A percentile compares a stretch with the other conserved stretches of the same genome.
Conservation (phyloP, 2,888 invertebrate genomes). For the Leptura quadrifasciata region DNA sequence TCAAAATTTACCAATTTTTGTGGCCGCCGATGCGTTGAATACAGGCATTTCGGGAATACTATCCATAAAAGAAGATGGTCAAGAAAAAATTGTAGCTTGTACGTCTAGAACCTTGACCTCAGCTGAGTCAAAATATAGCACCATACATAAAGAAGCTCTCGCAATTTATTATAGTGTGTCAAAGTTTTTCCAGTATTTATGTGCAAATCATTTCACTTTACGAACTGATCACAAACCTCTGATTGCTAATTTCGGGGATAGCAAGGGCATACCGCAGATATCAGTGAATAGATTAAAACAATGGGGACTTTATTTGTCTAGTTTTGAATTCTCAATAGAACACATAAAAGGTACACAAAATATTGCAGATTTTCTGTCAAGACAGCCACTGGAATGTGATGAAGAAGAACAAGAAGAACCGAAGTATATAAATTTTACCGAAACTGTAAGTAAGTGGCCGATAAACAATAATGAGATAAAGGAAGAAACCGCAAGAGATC, state of each 20-base stretch:
- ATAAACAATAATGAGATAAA: too few species aligned
- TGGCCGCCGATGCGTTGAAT: conserved; percentile 37
- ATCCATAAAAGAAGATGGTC: conserved; percentile 18
- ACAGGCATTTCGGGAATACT: conserved; percentile 38
- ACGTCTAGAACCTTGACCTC: conserved; percentile 36
- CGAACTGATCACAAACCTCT: too few species aligned
- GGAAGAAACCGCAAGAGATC: too few species aligned
- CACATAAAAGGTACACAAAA: too few species aligned
- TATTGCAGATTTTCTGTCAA: too few species aligned
- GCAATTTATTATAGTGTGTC: conserved; percentile 22
- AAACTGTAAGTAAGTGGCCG: conserved; percentile 14
- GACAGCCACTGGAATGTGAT: neutral
- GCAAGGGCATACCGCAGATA: neutral
- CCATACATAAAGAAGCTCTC: conserved; percentile 27
- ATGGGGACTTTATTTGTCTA: too few species aligned
- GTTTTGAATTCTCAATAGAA: too few species aligned
- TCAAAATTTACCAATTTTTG: conserved; percentile 38
- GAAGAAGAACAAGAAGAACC: neutral
- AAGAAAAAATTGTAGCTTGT: conserved; percentile 33
- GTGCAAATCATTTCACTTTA: conserved; percentile 12
- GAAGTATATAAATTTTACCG: neutral
- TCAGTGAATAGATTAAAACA: too few species aligned
- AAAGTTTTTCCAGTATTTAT: conserved; percentile 28
- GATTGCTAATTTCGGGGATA: neutral
- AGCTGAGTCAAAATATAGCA: conserved; percentile 36